Evolutionary conservation across 2,113 vertebrate genomes (phyloP), one percentile per base, ranked within the genome.

Genomic region (Tupaia chinensis): DNA sequence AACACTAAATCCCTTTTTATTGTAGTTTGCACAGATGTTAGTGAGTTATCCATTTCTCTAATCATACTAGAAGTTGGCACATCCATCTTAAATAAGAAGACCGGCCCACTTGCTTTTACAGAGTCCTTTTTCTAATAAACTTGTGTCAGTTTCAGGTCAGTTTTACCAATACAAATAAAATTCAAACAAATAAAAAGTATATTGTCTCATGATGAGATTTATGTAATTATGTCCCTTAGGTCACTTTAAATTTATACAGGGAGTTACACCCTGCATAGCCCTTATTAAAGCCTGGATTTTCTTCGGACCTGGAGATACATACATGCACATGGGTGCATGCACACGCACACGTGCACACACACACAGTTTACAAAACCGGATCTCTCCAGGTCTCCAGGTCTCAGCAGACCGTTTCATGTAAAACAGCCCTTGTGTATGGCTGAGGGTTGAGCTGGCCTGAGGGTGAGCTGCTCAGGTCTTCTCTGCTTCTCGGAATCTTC

Each of bases 1-100:
- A 99, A 99, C 99, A 99, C 99, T 99, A 99, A 99, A 99, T 99
- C 99, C 99, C 99, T 99, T 99, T 99, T 99, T 99, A 99, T 99
- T 99, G 99, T 99, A 99, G 98, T 99, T 99, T 99, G 99, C 99
- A 99, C 99, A 99, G 99, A 99, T 99, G 99, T 99, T 99, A 99
- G 99, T 99, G 99, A 99, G 99, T 99, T 99, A 99, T 99, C 99
- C 99, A 99, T 99, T 99, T 99, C 99, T 99, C 99, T 99, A 99
- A 99, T 99, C 99, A 99, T 99, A 99, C 99, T 98, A 98, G 99
- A 99, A 99, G 99, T 98, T 98, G 98, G 98, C 98, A 98, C 99
- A 99, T 99, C 99, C 99, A 99, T 99, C 99, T 99, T 99, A 98
- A 98, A 98, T 98, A 99, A 98, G 99, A 99, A 99, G 99, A 98